These are phyloP conservation scores for Zygaena filipendulae DNA, from an alignment of 2,888 invertebrate species.

Conservation along the genomic window DNA sequence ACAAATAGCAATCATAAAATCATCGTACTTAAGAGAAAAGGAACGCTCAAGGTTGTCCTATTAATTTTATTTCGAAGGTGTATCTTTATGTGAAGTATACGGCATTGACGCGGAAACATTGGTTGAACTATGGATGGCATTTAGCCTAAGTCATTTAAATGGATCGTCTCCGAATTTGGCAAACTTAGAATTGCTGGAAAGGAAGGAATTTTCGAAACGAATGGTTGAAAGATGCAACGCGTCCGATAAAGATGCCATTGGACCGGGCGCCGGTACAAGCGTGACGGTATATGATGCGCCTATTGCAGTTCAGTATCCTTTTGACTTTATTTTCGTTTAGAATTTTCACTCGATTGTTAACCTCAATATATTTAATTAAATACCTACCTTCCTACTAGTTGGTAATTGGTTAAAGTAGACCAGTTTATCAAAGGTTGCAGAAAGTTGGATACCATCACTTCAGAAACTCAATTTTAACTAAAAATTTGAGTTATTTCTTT, in stretches of 20 bases:
- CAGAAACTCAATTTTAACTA: no score
- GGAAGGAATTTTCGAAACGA: conserved; percentile 72
- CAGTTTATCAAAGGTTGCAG: no score
- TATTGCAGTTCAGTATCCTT: conserved; percentile 53
- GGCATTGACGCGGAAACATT: conserved; percentile 75
- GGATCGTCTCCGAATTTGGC: conserved; percentile 71
- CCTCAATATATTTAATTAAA: no score
- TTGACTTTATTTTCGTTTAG: conserved; percentile 20
- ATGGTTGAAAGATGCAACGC: conserved; percentile 37
- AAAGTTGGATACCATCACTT: no score
- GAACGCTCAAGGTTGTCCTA: conserved; percentile 61
- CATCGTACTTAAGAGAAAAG: conserved; percentile 6
- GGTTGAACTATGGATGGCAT: conserved; percentile 84
- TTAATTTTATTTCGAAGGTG: conserved; percentile 50
- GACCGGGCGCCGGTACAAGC: conserved; percentile 42
- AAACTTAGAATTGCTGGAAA: conserved; percentile 70
- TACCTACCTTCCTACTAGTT: no score
- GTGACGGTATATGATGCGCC: conserved; percentile 47
- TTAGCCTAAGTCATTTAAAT: conserved; percentile 72
- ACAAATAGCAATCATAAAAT: conserved; percentile 4
- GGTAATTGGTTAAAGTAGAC: no score
- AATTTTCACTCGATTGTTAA: not conserved
- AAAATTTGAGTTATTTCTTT: no score
- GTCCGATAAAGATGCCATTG: conserved; percentile 38
- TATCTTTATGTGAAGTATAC: conserved; percentile 73